phyloP scores from a whole-genome alignment of 2,888 invertebrate species.

The Dusona sp. region DNA sequence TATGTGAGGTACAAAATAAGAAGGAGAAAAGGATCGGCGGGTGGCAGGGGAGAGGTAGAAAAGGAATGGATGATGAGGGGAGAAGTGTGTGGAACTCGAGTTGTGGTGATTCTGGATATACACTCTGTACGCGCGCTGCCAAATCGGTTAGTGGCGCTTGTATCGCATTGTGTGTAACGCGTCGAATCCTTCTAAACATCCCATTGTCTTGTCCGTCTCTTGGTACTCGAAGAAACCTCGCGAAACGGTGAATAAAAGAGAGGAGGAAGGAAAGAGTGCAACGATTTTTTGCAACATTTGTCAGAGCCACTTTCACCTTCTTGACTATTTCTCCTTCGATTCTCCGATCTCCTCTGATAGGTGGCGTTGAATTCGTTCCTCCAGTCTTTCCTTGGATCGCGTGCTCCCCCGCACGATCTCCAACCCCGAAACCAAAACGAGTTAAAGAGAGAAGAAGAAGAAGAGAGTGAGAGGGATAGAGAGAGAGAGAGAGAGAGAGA shows the following conservation, averaged over 20 bases:
- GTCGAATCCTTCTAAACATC: constrained; percentile 81
- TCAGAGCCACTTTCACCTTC: constrained; percentile 78
- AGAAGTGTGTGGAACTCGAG: constrained; percentile 53
- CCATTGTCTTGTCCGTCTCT: constrained; percentile 84
- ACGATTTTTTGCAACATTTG: constrained; percentile 80
- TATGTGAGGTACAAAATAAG: constrained; percentile 63
- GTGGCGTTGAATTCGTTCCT: constrained; percentile 35
- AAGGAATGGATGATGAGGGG: constrained; percentile 54
- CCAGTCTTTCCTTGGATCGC: constrained; percentile 35
- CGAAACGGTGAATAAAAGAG: background rate
- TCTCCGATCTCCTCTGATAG: constrained; percentile 36
- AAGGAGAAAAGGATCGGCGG: constrained; percentile 49
- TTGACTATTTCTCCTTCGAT: constrained; percentile 65
- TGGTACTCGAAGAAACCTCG: constrained; percentile 61
- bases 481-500: constrained; percentile 22
- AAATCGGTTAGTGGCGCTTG: constrained; percentile 53
- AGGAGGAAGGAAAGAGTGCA: constrained; percentile 49
- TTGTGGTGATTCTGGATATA: constrained; percentile 25
- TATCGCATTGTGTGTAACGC: constrained; percentile 76
- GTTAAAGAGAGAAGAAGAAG: constrained; percentile 4
- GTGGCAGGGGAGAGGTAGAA: constrained; percentile 2
- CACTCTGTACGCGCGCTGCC: constrained; percentile 43
- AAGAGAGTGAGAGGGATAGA: constrained; percentile 17
- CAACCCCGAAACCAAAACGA: background rate
- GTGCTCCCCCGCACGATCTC: constrained; percentile 38